Percentiles rank a stretch among this genome's conserved stretches.
Evolutionary conservation across 1,140 invertebrate species (phyloP).

Genomic region (Temnothorax nylanderi): DNA sequence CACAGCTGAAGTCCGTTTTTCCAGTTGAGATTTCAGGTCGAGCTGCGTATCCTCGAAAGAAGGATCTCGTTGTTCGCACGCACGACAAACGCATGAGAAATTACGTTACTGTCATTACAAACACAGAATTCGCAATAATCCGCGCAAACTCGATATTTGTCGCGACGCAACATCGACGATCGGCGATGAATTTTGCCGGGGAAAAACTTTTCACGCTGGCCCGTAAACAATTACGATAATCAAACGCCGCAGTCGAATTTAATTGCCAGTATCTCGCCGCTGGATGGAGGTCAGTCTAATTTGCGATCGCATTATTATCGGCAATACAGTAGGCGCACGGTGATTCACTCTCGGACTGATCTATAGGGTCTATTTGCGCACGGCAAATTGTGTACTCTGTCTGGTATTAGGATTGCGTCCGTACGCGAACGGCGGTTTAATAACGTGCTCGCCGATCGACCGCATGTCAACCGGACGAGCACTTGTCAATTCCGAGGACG

Average conservation of each 20-base stretch:
- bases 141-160: background rate
- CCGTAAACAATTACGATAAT: conserved; percentile 12
- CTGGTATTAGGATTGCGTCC: conserved; percentile 61
- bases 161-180: background rate
- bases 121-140: background rate
- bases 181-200: background rate
- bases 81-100: background rate
- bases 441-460: conserved; percentile 67
- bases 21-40: background rate
- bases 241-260: conserved; percentile 18
- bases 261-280: conserved; percentile 16
- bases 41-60: background rate
- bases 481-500: conserved; percentile 62
- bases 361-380: conserved; percentile 68
- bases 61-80: background rate
- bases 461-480: conserved; percentile 58
- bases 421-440: conserved; percentile 64
- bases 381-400: conserved; percentile 65
- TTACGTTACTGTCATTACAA: background rate
- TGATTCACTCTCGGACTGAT: conserved; percentile 48
- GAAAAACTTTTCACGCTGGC: background rate
- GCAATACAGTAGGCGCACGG: conserved; percentile 44
- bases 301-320: conserved; percentile 68
- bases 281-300: conserved; percentile 46
- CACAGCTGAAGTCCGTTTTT: background rate